phyloP scores from a whole-genome alignment of 2,113 vertebrate species.

The Crotalus tigris region DNA sequence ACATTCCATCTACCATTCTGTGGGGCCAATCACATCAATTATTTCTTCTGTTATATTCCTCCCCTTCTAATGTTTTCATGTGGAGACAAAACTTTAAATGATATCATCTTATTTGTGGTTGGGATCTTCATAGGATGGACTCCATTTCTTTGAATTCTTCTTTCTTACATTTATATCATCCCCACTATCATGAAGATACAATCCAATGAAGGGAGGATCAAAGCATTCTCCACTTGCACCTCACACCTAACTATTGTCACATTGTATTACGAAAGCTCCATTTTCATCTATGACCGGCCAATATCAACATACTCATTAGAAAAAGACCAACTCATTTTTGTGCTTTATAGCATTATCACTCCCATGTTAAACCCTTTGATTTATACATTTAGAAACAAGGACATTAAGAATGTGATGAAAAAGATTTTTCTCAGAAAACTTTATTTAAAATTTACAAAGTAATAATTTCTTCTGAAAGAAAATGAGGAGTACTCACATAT shows the following conservation, averaged over 20 bases:
- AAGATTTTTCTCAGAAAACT: not conserved
- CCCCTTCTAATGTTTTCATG: slow-evolving; percentile 55
- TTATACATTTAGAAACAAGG: slow-evolving; percentile 46
- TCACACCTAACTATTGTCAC: slow-evolving; percentile 28
- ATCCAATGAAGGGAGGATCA: not conserved
- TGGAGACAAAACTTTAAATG: slow-evolving; percentile 2
- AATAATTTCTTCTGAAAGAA: not conserved
- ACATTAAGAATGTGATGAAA: slow-evolving; percentile 30
- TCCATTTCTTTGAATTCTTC: slow-evolving; percentile 47
- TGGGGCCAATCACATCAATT: slow-evolving; percentile 44
- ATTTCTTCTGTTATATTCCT: slow-evolving; percentile 62
- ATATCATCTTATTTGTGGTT: slow-evolving; percentile 29
- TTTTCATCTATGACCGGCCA: slow-evolving; percentile 8
- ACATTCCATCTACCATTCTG: slow-evolving; percentile 52
- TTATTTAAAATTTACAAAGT: not conserved
- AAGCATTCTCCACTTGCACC: slow-evolving; percentile 7
- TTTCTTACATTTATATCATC: slow-evolving; percentile 54
- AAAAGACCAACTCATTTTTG: not conserved
- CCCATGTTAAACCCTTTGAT: slow-evolving; percentile 49
- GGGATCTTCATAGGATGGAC: not conserved
- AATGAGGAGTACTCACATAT: not conserved
- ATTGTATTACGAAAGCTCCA: not conserved
- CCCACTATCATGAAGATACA: slow-evolving; percentile 18
- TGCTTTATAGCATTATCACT: slow-evolving; percentile 30
- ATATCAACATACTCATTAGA: not conserved